phyloP scores from a whole-genome alignment of 37 sponge, comb jelly and placozoan species.

The Beroe ovata region DNA sequence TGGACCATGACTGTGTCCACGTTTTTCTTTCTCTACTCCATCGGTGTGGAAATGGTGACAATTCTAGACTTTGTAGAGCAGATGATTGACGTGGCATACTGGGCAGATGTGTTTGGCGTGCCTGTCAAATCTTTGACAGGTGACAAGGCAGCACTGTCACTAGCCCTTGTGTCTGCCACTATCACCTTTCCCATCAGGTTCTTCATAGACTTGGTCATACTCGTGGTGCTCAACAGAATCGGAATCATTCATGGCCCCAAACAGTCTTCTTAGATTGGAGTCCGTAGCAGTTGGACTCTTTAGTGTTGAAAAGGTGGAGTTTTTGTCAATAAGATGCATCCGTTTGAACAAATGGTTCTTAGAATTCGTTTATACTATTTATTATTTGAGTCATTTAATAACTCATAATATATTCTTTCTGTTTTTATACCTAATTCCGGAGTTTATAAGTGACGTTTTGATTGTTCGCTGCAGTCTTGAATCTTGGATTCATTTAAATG shows the following conservation, averaged over 20 bases:
- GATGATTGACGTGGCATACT: slow-evolving; percentile 5
- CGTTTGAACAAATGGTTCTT: no score
- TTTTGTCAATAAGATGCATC: no score
- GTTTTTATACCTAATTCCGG: no score
- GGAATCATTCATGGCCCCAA: neutral
- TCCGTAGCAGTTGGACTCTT: neutral
- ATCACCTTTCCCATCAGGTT: slow-evolving; percentile 20
- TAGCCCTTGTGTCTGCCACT: neutral
- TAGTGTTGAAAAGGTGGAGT: no score
- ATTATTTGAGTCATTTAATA: no score
- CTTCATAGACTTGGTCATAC: neutral
- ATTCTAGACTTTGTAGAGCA: neutral
- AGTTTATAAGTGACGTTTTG: no score
- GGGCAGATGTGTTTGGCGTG: neutral
- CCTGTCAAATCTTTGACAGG: neutral
- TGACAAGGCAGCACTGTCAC: slow-evolving; percentile 29
- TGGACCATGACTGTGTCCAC: neutral
- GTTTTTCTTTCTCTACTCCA: slow-evolving; percentile 17
- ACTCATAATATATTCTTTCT: no score
- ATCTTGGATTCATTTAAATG: no score
- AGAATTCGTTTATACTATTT: no score
- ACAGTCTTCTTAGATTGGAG: neutral
- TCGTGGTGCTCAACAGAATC: neutral
- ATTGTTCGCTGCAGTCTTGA: no score
- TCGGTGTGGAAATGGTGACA: slow-evolving; percentile 34